Percentiles rank a stretch among this genome's conserved stretches.
Evolutionary conservation across 2,797 vertebrate species (phyloP).

Genomic region (Schizothorax lantsangensis): DNA sequence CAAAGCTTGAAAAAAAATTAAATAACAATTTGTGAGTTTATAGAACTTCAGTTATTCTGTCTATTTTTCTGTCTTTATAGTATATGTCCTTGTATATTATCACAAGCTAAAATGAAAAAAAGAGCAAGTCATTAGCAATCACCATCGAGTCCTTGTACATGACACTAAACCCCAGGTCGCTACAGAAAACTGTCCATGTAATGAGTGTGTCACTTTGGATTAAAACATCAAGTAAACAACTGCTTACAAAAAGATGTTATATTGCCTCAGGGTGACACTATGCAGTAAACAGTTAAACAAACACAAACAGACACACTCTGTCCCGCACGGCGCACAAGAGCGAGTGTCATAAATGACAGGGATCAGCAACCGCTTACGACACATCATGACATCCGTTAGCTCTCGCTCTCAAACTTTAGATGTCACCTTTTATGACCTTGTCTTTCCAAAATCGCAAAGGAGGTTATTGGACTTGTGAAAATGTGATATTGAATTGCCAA

Average conservation of each 20-base stretch:
- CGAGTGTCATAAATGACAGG: constrained; percentile 15
- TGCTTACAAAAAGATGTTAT: constrained; percentile 19
- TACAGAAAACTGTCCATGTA: constrained; percentile 7
- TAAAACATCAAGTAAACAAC: constrained; percentile 24
- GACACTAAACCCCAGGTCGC: neutral
- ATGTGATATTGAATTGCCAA: constrained; percentile 9
- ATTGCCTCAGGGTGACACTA: constrained; percentile 3
- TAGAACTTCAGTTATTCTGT: neutral
- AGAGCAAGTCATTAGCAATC: constrained; percentile 17
- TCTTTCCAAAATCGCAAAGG: constrained; percentile 23
- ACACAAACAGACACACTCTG: constrained; percentile 30
- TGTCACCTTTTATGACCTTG: constrained; percentile 23
- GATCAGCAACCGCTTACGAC: constrained; percentile 11
- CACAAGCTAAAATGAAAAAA: neutral
- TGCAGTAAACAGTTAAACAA: constrained; percentile 37
- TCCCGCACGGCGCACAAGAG: neutral
- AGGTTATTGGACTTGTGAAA: constrained; percentile 27
- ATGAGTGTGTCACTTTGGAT: constrained; percentile 25
- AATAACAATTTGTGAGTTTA: neutral
- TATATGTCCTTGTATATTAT: constrained; percentile 3
- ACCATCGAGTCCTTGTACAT: neutral
- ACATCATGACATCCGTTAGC: constrained; percentile 25
- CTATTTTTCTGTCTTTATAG: neutral
- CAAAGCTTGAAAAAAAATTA: neutral
- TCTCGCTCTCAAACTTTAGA: neutral